A percentile compares a stretch with the other conserved stretches of the same genome.
These are phyloP conservation scores for Ranitomeya variabilis DNA, from an alignment of 2,113 vertebrate species.

Conservation along the genomic window DNA sequence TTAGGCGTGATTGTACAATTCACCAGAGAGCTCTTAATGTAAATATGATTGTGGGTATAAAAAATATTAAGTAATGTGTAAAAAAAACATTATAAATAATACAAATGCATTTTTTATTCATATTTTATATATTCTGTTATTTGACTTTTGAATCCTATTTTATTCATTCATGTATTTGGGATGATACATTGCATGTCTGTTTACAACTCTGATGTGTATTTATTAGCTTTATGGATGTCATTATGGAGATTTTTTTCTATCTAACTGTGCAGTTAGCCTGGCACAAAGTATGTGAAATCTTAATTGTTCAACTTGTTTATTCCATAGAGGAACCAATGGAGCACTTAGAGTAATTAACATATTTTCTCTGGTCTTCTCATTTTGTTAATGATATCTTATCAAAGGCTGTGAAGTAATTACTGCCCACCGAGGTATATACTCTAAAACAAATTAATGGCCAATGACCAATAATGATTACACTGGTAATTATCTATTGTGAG, in stretches of 20 bases:
- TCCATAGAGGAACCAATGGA: conserved; percentile 69
- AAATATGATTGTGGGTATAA: conserved; percentile 10
- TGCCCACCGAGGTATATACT: conserved; percentile 74
- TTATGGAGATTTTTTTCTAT: conserved; percentile 48
- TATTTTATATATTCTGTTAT: background rate
- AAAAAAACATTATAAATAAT: background rate
- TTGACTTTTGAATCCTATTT: background rate
- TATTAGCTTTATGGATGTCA: conserved; percentile 52
- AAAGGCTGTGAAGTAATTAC: conserved; percentile 75
- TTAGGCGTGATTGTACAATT: background rate
- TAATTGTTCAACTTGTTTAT: conserved; percentile 72
- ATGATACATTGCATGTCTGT: conserved; percentile 36
- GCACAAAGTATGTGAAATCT: conserved; percentile 69
- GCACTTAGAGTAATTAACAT: conserved; percentile 76
- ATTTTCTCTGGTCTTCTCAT: conserved; percentile 76
- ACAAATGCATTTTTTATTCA: background rate
- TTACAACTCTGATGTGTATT: conserved; percentile 41
- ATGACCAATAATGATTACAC: conserved; percentile 77
- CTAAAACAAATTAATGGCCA: conserved; percentile 79
- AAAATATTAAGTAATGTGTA: background rate
- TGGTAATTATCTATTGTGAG: conserved; percentile 74
- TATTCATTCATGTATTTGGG: conserved; percentile 5
- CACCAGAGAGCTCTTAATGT: conserved; percentile 22
- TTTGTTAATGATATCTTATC: conserved; percentile 79
- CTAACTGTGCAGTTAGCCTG: conserved; percentile 61